A percentile compares a stretch with the other conserved stretches of the same genome.
Conservation (phyloP, 2,888 invertebrate genomes). For the Chorisops tibialis region DNA sequence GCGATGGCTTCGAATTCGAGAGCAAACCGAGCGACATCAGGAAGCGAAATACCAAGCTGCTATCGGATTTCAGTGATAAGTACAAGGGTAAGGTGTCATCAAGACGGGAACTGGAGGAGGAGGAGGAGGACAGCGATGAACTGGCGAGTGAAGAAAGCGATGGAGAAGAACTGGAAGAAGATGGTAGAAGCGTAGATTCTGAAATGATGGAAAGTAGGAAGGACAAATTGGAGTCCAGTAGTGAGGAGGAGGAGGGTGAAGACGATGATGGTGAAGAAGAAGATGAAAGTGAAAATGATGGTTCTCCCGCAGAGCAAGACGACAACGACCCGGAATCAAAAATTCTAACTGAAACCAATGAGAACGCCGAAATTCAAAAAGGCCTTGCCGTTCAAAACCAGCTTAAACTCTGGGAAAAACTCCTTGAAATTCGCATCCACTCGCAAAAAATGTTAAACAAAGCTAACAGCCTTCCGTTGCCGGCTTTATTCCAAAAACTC, state of each 20-base stretch:
- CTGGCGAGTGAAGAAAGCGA: slow-evolving; percentile 35
- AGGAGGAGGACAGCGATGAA: slow-evolving; percentile 33
- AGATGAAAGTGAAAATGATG: not conserved
- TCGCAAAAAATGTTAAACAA: slow-evolving; percentile 75
- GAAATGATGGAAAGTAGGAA: not conserved
- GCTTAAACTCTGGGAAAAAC: slow-evolving; percentile 74
- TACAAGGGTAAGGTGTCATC: slow-evolving; percentile 72
- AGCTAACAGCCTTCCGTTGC: slow-evolving; percentile 76
- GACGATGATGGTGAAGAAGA: slow-evolving; percentile 29
- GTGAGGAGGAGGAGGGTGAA: slow-evolving; percentile 38
- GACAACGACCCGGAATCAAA: slow-evolving; percentile 48
- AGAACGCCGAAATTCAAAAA: slow-evolving; percentile 59
- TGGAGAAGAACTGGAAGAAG: slow-evolving; percentile 38
- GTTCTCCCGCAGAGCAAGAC: not conserved
- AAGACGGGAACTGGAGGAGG: slow-evolving; percentile 53
- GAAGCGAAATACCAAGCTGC: slow-evolving; percentile 62
- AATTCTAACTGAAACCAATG: slow-evolving; percentile 44
- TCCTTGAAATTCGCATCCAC: slow-evolving; percentile 83
- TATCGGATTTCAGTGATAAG: slow-evolving; percentile 68
- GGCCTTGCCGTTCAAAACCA: slow-evolving; percentile 69
- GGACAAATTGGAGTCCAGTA: not conserved
- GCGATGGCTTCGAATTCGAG: slow-evolving; percentile 39
- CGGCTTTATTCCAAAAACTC: slow-evolving; percentile 54
- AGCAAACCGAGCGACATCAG: slow-evolving; percentile 62
- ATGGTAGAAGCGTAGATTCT: slow-evolving; percentile 35